Evolutionary conservation across 1,140 invertebrate genomes (phyloP).

Genomic region (Epicauta chinensis): DNA sequence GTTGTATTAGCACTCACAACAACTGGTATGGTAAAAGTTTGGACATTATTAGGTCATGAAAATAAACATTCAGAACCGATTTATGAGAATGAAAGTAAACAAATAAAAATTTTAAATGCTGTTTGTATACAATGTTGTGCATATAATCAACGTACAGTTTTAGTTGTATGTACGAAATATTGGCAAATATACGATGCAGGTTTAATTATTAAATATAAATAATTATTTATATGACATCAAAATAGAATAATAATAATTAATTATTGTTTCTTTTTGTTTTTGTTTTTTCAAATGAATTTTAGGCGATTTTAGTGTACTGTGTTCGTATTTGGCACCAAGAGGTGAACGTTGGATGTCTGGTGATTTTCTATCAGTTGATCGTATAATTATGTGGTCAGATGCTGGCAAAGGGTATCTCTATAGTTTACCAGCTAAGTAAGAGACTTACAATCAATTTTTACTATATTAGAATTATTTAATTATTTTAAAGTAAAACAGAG

Average conservation of each 20-base stretch:
- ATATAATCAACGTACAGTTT: conserved; percentile 92
- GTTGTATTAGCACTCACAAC: conserved; percentile 94
- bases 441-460: too few species aligned
- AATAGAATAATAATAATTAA: too few species aligned
- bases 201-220: conserved; percentile 24
- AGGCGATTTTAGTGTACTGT: conserved; percentile 94
- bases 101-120: conserved; percentile 90
- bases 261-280: background rate
- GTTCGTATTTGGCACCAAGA: conserved; percentile 73
- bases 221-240: too few species aligned
- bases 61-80: conserved; percentile 80
- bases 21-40: conserved; percentile 96
- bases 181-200: conserved; percentile 88
- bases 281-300: conserved; percentile 26
- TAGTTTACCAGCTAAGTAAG: conserved; percentile 91
- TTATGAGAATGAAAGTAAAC: conserved; percentile 97
- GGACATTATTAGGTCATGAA: conserved; percentile 88
- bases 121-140: conserved; percentile 89
- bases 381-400: conserved; percentile 89
- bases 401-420: conserved; percentile 93
- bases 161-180: conserved; percentile 93
- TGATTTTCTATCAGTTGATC: conserved; percentile 85
- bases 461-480: conserved; percentile 3
- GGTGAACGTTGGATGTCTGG: conserved; percentile 92
- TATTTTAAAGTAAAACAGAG: background rate